phyloP scores from a whole-genome alignment of 2,113 vertebrate genomes.

The Corythornis cristatus region DNA sequence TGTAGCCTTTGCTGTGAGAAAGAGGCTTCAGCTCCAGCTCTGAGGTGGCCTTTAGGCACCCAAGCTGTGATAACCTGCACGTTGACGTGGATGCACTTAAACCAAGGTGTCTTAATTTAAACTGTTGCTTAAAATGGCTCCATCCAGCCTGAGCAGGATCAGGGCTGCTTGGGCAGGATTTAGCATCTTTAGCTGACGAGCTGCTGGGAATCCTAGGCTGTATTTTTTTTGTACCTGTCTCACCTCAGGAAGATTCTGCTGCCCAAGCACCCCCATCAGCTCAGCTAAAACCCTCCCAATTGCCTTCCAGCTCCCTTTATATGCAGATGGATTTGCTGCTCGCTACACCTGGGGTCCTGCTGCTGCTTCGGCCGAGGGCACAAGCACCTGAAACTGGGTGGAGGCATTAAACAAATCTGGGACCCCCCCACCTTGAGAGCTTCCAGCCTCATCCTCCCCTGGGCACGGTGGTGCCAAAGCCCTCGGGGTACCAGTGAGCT shows the following conservation, averaged over 20 bases:
- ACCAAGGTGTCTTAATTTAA: conserved; percentile 27
- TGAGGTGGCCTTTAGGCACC: not conserved
- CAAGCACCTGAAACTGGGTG: rapidly evolving
- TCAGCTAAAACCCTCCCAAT: rapidly evolving
- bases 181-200: not conserved
- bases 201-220: not conserved
- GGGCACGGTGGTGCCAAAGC: not conserved
- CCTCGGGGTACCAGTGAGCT: rapidly evolving
- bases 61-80: not conserved
- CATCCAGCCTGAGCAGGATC: conserved; percentile 54
- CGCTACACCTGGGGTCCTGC: not conserved
- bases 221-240: not conserved
- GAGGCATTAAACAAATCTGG: rapidly evolving
- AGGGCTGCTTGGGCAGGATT: conserved; percentile 42
- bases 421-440: rapidly evolving
- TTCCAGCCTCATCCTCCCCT: not conserved
- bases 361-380: not conserved
- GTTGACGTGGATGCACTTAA: not conserved
- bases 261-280: not conserved
- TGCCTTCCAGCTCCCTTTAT: not conserved
- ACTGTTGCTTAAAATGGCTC: conserved; percentile 61
- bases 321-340: not conserved
- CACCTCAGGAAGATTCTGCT: not conserved
- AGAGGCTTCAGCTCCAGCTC: not conserved
- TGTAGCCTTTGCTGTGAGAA: not conserved